Evolutionary conservation across 2,888 invertebrate species (phyloP).

Genomic region (Macroteleia sp.): DNA sequence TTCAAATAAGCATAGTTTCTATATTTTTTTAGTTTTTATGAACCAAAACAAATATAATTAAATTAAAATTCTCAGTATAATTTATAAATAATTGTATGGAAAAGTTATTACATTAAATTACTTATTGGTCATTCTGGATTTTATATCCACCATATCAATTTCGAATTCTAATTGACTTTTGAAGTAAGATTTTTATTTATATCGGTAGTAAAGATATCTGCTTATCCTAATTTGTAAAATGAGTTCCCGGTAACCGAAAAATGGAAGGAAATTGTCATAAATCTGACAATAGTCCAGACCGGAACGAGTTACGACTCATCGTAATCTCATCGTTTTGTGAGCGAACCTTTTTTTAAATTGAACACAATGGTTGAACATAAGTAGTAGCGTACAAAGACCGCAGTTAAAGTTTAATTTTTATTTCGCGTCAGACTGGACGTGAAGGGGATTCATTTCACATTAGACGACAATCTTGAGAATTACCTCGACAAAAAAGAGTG

Average conservation of each 20-base stretch:
- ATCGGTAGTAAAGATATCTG: no score
- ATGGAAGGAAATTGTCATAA: slow-evolving; percentile 11
- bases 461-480: slow-evolving; percentile 26
- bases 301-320: slow-evolving; percentile 7
- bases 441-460: slow-evolving; percentile 29
- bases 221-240: slow-evolving; percentile 21
- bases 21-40: no score
- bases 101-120: no score
- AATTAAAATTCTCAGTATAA: no score
- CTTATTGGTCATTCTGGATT: no score
- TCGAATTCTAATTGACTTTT: no score
- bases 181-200: no score
- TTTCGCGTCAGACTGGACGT: neutral
- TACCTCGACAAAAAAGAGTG: slow-evolving; percentile 17
- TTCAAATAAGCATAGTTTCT: no score
- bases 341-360: neutral
- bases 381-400: slow-evolving; percentile 11
- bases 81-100: no score
- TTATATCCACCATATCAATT: no score
- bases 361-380: slow-evolving; percentile 1
- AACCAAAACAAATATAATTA: no score
- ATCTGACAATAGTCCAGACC: slow-evolving; percentile 3
- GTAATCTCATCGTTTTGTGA: slow-evolving; percentile 2
- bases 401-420: slow-evolving; percentile 11
- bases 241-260: slow-evolving; percentile 3